Evolutionary conservation across 1,140 invertebrate species (phyloP).

Genomic region (Spodoptera litura): DNA sequence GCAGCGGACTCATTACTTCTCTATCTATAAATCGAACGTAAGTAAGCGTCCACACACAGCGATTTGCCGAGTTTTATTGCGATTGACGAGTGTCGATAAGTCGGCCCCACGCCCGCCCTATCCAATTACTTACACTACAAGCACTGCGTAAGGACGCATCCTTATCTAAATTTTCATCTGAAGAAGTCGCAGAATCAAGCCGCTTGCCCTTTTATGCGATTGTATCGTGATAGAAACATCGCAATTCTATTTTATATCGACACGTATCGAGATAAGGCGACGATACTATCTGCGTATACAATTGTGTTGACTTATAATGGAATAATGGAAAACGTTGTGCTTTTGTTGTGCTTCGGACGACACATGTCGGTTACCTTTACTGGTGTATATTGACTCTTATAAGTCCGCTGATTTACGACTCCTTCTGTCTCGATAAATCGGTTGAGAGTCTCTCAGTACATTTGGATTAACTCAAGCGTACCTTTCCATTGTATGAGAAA

Average conservation of each 20-base stretch:
- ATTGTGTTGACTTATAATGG: conserved; percentile 51
- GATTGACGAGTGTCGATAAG: conserved; percentile 75
- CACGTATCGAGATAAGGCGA: conserved; percentile 56
- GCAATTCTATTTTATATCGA: conserved; percentile 70
- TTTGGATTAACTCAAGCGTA: conserved; percentile 32
- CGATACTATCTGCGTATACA: conserved; percentile 48
- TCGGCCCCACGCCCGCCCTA: conserved; percentile 60
- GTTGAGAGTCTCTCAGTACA: conserved; percentile 28
- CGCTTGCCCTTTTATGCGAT: conserved; percentile 43
- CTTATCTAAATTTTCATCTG: conserved; percentile 80
- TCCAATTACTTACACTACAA: conserved; percentile 76
- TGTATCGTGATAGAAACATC: conserved; percentile 49
- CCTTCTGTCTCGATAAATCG: conserved; percentile 38
- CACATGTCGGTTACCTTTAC: conserved; percentile 1
- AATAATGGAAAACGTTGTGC: conserved; percentile 24
- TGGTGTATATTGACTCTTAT: conserved; percentile 22
- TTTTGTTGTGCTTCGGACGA: background rate
- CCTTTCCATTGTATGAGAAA: conserved; percentile 33
- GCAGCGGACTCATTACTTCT: conserved; percentile 26
- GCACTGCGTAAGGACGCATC: conserved; percentile 52
- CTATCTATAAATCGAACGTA: conserved; percentile 33
- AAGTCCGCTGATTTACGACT: conserved; percentile 51
- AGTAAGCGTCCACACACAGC: conserved; percentile 35
- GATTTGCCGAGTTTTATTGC: conserved; percentile 80
- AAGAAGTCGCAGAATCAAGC: conserved; percentile 64